Conservation (phyloP, 2,113 vertebrate genomes). For the Puffinus mauretanicus region DNA sequence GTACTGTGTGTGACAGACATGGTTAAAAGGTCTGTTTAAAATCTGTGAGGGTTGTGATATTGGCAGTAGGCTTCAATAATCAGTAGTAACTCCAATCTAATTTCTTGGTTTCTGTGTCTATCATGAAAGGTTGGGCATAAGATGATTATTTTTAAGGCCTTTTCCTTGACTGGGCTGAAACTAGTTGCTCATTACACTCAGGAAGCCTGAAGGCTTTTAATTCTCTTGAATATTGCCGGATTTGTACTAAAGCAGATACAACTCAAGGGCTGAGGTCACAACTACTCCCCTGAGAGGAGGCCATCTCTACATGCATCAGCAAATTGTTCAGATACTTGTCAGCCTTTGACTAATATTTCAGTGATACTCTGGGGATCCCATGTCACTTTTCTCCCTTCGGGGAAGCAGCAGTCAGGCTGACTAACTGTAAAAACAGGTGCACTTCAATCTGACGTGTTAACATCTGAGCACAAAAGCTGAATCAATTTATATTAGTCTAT, state of each 20-base stretch:
- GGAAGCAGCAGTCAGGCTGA: background rate
- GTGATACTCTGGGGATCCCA: background rate
- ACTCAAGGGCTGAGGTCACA: background rate
- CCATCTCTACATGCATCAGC: background rate
- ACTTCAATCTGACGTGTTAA: background rate
- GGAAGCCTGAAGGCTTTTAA: background rate
- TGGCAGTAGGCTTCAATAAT: background rate
- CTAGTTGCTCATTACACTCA: background rate
- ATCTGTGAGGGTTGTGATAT: background rate
- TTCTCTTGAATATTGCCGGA: background rate
- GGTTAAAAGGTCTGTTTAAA: background rate
- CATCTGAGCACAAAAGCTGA: background rate
- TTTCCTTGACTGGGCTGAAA: background rate
- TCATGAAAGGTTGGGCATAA: background rate
- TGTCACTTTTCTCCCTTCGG: background rate
- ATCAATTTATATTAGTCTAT: background rate
- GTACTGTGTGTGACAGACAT: background rate
- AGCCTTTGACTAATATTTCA: constrained; percentile 8
- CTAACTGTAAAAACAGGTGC: background rate
- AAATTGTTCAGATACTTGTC: background rate
- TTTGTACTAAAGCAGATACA: background rate
- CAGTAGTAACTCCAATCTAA: background rate
- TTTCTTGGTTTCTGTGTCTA: background rate
- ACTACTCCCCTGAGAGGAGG: background rate
- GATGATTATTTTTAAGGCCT: background rate